These are phyloP conservation scores for Phorcus lineatus DNA, from an alignment of 2,888 invertebrate genomes.

Conservation along the genomic window DNA sequence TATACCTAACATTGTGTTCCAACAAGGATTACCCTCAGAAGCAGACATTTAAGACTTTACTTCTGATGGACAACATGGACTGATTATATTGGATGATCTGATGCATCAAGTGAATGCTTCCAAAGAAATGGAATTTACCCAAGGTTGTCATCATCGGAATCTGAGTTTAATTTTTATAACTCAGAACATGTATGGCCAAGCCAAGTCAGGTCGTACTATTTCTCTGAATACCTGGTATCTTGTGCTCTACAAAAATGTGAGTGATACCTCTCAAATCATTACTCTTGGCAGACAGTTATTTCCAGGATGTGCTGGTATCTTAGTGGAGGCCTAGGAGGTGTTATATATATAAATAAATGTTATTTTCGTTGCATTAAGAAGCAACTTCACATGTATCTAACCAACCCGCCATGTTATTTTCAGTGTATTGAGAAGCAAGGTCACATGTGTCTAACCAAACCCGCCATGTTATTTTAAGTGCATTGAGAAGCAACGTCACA, in stretches of 20 bases:
- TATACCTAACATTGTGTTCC: background rate
- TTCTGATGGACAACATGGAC: background rate
- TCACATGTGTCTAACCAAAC: too few species aligned
- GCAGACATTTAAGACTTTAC: background rate
- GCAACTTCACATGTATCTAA: too few species aligned
- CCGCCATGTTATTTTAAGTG: too few species aligned
- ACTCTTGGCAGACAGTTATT: conserved; percentile 31
- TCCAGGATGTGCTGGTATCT: conserved; percentile 22
- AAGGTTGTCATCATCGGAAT: conserved; percentile 27
- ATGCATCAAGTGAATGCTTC: conserved; percentile 24
- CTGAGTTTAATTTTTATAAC: conserved; percentile 34
- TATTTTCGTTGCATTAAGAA: too few species aligned
- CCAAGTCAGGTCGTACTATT: conserved; percentile 35
- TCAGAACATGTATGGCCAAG: conserved; percentile 37
- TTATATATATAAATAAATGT: too few species aligned
- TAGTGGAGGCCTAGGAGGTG: conserved; percentile 31
- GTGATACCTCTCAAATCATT: conserved; percentile 31
- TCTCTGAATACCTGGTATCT: conserved; percentile 32
- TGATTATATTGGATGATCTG: conserved; percentile 31
- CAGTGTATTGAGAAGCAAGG: too few species aligned
- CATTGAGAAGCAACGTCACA: too few species aligned
- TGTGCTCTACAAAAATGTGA: conserved; percentile 29
- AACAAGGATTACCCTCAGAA: background rate
- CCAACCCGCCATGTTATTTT: too few species aligned
- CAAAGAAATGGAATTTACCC: conserved; percentile 26